These are phyloP conservation scores for Saccopteryx leptura DNA, from an alignment of 2,113 vertebrate genomes.

Conservation along the genomic window DNA sequence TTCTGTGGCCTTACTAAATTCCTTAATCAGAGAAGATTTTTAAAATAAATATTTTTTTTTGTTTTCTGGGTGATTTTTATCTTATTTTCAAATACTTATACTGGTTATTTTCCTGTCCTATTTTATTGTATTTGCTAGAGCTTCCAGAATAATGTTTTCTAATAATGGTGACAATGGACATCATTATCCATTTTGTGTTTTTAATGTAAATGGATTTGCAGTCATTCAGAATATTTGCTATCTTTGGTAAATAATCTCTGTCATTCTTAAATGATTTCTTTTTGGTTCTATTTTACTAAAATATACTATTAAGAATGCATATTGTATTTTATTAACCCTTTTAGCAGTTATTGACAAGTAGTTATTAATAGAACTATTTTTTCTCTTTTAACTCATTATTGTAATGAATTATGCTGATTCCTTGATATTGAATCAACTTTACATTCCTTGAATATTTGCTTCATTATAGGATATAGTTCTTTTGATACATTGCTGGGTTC, in stretches of 20 bases:
- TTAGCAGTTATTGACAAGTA: not conserved
- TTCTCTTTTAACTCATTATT: constrained; percentile 1
- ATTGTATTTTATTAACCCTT: constrained; percentile 39
- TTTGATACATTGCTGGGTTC: not conserved
- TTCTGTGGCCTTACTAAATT: not conserved
- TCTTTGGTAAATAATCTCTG: not conserved
- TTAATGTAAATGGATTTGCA: constrained; percentile 33
- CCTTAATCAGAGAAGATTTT: not conserved
- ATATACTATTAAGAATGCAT: constrained; percentile 17
- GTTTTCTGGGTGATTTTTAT: not conserved
- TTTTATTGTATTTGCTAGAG: not conserved
- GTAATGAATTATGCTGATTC: not conserved
- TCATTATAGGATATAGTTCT: not conserved
- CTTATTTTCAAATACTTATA: constrained; percentile 18
- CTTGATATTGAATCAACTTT: constrained; percentile 14
- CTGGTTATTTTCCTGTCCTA: not conserved
- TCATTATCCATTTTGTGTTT: constrained; percentile 33
- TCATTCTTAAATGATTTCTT: constrained; percentile 1
- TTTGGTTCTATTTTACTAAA: constrained; percentile 47
- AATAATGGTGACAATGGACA: not conserved
- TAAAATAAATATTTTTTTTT: not conserved
- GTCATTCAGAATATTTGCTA: not conserved
- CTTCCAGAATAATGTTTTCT: constrained; percentile 2
- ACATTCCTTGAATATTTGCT: not conserved
- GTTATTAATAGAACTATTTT: not conserved